Conservation (phyloP, 2,888 invertebrate genomes). For the Arge pagana region DNA sequence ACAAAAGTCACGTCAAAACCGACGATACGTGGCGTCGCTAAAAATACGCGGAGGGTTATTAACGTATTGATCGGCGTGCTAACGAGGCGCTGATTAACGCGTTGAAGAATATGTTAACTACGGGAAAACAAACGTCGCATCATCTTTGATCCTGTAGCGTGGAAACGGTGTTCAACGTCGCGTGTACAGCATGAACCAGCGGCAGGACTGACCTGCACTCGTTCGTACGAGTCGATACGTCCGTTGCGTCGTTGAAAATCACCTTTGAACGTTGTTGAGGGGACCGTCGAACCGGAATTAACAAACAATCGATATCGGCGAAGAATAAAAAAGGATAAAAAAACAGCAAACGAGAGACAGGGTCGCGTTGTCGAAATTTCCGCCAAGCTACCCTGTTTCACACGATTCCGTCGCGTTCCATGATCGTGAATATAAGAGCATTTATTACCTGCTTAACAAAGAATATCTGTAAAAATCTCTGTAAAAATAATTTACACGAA, state of each 20-base stretch:
- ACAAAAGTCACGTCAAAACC: too few species aligned
- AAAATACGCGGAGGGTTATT: too few species aligned
- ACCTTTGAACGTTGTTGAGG: constrained; percentile 54
- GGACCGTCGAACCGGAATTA: constrained; percentile 41
- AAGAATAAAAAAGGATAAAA: too few species aligned
- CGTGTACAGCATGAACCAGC: neutral
- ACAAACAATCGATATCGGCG: constrained; percentile 49
- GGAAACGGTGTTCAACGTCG: neutral
- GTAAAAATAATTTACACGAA: constrained; percentile 10
- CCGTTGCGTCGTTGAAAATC: constrained; percentile 58
- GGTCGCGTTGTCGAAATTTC: neutral
- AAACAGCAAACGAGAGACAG: constrained; percentile 12
- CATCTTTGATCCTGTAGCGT: constrained; percentile 20
- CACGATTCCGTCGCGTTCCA: neutral
- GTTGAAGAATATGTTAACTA: too few species aligned
- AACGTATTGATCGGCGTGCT: too few species aligned
- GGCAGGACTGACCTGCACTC: constrained; percentile 13
- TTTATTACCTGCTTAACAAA: constrained; percentile 22
- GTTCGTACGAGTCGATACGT: too few species aligned
- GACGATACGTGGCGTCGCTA: too few species aligned
- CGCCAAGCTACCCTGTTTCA: neutral
- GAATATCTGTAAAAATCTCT: constrained; percentile 20
- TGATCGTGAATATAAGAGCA: constrained; percentile 17
- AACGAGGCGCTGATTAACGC: too few species aligned
- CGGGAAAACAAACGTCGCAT: too few species aligned